Evolutionary conservation across 2,888 invertebrate genomes (phyloP).

Genomic region (Chloroclysta siterata): DNA sequence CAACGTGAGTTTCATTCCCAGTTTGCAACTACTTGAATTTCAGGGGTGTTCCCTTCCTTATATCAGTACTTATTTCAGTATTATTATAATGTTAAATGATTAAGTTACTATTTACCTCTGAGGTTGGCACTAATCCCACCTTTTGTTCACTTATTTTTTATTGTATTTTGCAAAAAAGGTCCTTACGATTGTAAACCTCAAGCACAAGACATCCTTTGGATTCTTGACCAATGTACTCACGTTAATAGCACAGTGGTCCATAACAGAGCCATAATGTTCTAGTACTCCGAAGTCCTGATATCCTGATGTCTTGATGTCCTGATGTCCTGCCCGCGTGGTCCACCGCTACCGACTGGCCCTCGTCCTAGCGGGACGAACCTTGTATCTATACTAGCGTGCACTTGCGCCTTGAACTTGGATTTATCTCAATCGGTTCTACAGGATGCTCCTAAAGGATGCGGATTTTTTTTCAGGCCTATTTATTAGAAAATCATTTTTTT

Average conservation of each 20-base stretch:
- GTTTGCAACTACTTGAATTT: too few relatives aligned
- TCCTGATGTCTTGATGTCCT: constrained; percentile 39
- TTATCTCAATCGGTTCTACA: constrained; percentile 78
- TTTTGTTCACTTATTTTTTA: too few relatives aligned
- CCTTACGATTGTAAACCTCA: too few relatives aligned
- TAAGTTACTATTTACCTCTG: too few relatives aligned
- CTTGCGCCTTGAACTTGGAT: constrained; percentile 82
- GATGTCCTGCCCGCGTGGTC: constrained; percentile 56
- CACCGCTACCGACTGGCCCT: constrained; percentile 65
- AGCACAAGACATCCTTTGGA: neutral
- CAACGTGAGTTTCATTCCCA: too few relatives aligned
- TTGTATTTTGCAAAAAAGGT: too few relatives aligned
- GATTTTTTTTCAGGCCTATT: neutral
- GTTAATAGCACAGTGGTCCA: constrained; percentile 49
- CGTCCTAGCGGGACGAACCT: constrained; percentile 66
- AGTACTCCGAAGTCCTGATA: constrained; percentile 32
- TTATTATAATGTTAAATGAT: too few relatives aligned
- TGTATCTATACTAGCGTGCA: constrained; percentile 73
- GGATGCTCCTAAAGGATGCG: constrained; percentile 51
- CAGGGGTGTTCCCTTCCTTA: too few relatives aligned
- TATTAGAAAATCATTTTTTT: neutral
- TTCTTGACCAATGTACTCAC: constrained; percentile 46
- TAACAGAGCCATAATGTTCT: constrained; percentile 42
- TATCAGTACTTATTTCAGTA: too few relatives aligned
- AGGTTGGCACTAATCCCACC: too few relatives aligned